A percentile compares a stretch with the other conserved stretches of the same genome.
phyloP scores from a whole-genome alignment of 2,113 vertebrate genomes.

The Vicugna pacos region DNA sequence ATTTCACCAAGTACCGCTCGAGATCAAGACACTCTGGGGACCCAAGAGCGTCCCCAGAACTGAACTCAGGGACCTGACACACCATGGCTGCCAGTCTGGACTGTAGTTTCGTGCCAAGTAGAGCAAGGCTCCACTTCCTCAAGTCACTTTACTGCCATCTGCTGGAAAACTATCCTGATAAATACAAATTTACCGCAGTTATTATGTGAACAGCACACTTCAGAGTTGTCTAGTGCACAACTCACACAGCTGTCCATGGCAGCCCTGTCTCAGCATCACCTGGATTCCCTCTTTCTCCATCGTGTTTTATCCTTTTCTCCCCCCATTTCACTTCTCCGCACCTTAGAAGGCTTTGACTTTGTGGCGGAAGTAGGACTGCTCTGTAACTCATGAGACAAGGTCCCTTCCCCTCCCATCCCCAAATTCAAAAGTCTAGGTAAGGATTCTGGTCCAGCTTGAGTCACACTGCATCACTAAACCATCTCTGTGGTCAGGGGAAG shows the following conservation, averaged over 20 bases:
- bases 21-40: background rate
- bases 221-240: background rate
- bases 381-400: background rate
- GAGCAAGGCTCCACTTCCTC: background rate
- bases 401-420: background rate
- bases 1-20: background rate
- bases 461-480: background rate
- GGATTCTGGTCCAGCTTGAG: background rate
- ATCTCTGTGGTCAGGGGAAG: background rate
- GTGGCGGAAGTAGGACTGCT: background rate
- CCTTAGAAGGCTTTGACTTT: background rate
- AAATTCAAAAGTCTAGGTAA: background rate
- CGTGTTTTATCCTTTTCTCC: background rate
- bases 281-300: background rate
- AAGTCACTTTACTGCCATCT: background rate
- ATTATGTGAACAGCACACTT: background rate
- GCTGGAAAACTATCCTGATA: background rate
- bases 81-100: no score
- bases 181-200: no score
- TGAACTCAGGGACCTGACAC: accelerated
- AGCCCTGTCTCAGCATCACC: background rate
- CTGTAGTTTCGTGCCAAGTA: background rate
- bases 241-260: background rate
- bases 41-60: no score
- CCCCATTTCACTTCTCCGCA: background rate